Evolutionary conservation across 2,888 invertebrate species (phyloP), one percentile per base, ranked within the genome.

Genomic region (Lepidonotus clava): DNA sequence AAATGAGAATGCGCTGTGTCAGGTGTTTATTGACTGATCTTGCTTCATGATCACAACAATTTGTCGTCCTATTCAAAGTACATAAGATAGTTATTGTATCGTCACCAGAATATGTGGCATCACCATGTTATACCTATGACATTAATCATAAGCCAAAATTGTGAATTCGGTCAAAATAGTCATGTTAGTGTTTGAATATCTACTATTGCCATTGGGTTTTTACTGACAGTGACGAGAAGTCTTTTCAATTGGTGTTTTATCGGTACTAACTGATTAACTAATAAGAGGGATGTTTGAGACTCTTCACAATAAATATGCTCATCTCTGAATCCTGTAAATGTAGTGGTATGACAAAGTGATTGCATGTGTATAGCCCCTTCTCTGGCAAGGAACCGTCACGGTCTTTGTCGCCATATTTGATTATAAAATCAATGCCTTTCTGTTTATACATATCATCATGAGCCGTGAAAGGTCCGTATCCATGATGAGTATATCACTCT

Each of bases 361-460:
- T n/a, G n/a, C n/a, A n/a, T n/a, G n/a, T n/a, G n/a, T n/a, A n/a
- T n/a, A n/a, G n/a, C n/a, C n/a, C n/a, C n/a, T n/a, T n/a, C n/a
- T n/a, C n/a, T n/a, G n/a, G n/a, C n/a, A n/a, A n/a, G n/a, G n/a
- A n/a, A n/a, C n/a, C n/a, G n/a, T n/a, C n/a, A n/a, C n/a, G n/a
- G n/a, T n/a, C n/a, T n/a, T n/a, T n/a, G n/a, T n/a, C n/a, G n/a
- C n/a, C n/a, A n/a, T n/a, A n/a, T n/a, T n/a, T n/a, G n/a, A n/a
- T n/a, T n/a, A 32, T 66, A 38, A 18, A 34, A 34, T 34, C 38
- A 71, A 71, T 71, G 71, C 71, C 71, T 71, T 71, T 71, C 5
- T 38, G 71, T 71, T 71, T 36, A 71, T 71, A 71, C 71, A 71
- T 71, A 71, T 71, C 71, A 38, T 71, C 38, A 71, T 71, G 71